Conservation (phyloP, 2,113 vertebrate genomes). For the Albula glossodonta region DNA sequence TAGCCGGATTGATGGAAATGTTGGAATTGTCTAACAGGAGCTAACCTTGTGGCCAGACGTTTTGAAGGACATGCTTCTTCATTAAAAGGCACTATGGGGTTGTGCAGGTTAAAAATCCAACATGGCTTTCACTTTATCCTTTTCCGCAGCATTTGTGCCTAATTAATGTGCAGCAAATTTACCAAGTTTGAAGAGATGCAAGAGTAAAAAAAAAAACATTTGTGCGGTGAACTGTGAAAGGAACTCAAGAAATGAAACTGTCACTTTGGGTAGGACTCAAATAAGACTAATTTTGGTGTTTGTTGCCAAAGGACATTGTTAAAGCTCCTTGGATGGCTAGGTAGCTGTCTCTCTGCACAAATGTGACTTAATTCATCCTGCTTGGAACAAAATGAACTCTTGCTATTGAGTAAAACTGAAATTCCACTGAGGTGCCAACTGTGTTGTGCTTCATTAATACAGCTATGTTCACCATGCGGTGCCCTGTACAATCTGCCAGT, state of each 20-base stretch:
- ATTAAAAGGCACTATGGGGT: background rate
- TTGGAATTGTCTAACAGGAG: too few species aligned
- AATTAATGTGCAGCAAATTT: conserved; percentile 14
- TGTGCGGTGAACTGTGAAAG: conserved; percentile 15
- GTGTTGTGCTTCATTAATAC: background rate
- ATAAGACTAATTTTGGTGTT: conserved; percentile 25
- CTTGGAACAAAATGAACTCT: background rate
- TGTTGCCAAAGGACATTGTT: conserved; percentile 21
- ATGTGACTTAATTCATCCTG: conserved; percentile 6
- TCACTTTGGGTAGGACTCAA: conserved; percentile 32
- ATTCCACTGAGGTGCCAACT: background rate
- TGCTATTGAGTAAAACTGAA: background rate
- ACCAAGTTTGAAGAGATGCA: background rate
- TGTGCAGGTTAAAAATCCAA: background rate
- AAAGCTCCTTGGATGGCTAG: background rate
- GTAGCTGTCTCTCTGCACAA: conserved; percentile 9
- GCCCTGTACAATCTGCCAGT: background rate
- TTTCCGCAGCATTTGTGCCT: background rate
- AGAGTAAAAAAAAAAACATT: conserved; percentile 10
- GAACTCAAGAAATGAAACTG: conserved; percentile 24
- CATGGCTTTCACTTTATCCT: background rate
- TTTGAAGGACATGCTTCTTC: background rate
- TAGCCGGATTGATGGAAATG: too few species aligned
- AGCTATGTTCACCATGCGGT: background rate
- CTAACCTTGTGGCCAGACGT: too few species aligned